Conservation (phyloP, 1,140 invertebrate species). For the Chironomus tepperi region DNA sequence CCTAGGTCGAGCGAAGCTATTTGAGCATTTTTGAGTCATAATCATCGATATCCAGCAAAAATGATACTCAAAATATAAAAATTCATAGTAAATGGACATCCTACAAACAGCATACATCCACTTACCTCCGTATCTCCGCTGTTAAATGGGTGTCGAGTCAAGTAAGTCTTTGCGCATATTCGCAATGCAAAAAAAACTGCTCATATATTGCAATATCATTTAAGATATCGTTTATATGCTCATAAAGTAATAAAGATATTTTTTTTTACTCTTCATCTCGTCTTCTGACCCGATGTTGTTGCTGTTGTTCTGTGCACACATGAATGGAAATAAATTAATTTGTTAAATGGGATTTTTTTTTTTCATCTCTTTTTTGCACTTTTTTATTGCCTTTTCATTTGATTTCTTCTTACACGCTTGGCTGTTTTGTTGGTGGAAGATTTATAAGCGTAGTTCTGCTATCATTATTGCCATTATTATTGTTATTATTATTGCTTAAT, state of each 20-base stretch:
- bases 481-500: too few relatives aligned
- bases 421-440: too few relatives aligned
- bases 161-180: neutral
- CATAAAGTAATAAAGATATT: constrained; percentile 7
- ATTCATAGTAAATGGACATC: too few relatives aligned
- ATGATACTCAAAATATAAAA: too few relatives aligned
- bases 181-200: neutral
- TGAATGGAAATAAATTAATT: constrained; percentile 14
- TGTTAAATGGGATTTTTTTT: neutral
- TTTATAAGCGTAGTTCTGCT: too few relatives aligned
- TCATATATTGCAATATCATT: constrained; percentile 1
- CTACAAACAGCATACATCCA: too few relatives aligned
- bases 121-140: too few relatives aligned
- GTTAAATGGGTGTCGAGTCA: neutral
- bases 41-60: too few relatives aligned
- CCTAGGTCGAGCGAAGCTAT: too few relatives aligned
- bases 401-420: neutral
- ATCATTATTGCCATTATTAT: too few relatives aligned
- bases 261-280: too few relatives aligned
- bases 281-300: neutral
- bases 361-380: neutral
- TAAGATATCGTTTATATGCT: constrained; percentile 14
- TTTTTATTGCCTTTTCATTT: neutral
- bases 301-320: neutral
- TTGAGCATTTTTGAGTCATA: too few relatives aligned